A percentile compares a stretch with the other conserved stretches of the same genome.
Evolutionary conservation across 2,113 vertebrate genomes (phyloP).

Genomic region (Taurulus bubalis): DNA sequence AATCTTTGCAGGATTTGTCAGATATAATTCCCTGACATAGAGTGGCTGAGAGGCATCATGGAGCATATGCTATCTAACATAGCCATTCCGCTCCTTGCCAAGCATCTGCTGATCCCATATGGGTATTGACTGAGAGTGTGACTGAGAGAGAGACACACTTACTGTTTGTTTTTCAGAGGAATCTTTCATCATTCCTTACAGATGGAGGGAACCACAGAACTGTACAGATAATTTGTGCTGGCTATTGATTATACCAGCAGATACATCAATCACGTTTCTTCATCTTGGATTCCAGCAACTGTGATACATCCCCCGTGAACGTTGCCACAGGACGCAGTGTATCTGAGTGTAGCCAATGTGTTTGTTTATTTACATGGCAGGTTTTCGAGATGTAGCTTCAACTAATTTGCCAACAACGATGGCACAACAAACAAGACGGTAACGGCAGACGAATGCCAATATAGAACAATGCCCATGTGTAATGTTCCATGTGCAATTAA

Average conservation of each 20-base stretch:
- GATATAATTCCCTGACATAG: slow-evolving; percentile 60
- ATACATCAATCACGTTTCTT: slow-evolving; percentile 66
- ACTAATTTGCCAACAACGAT: slow-evolving; percentile 30
- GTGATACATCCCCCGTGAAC: slow-evolving; percentile 25
- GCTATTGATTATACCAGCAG: slow-evolving; percentile 71
- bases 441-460: slow-evolving; percentile 11
- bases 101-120: slow-evolving; percentile 81
- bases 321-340: slow-evolving; percentile 5
- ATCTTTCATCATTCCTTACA: slow-evolving; percentile 72
- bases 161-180: slow-evolving; percentile 67
- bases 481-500: slow-evolving; percentile 43
- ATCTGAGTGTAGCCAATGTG: slow-evolving; percentile 22
- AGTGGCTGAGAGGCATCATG: slow-evolving; percentile 60
- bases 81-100: slow-evolving; percentile 73
- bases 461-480: slow-evolving; percentile 30
- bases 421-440: slow-evolving; percentile 6
- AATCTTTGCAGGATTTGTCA: slow-evolving; percentile 62
- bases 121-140: slow-evolving; percentile 62
- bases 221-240: slow-evolving; percentile 65
- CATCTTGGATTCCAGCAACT: slow-evolving; percentile 33
- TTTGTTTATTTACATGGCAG: slow-evolving; percentile 7
- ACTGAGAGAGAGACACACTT: slow-evolving; percentile 42
- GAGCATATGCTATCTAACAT: slow-evolving; percentile 76
- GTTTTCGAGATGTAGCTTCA: slow-evolving; percentile 12
- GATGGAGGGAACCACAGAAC: slow-evolving; percentile 60